phyloP scores from a whole-genome alignment of 1,140 invertebrate species.

The Ridgeia piscesae region DNA sequence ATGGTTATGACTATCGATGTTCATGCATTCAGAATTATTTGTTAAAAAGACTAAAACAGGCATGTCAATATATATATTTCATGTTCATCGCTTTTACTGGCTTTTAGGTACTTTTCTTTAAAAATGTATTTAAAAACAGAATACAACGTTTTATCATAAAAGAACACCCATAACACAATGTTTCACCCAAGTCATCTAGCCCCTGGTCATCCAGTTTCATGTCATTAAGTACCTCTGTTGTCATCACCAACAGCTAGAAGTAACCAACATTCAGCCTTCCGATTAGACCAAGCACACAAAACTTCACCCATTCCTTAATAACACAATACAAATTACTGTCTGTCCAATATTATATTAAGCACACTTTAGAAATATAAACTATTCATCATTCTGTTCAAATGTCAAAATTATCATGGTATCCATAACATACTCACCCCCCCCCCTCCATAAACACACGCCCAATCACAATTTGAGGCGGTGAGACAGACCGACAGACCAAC shows the following conservation, averaged over 20 bases:
- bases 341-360: too few species aligned
- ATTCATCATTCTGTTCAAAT: background rate
- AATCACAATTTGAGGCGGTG: background rate
- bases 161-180: background rate
- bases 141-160: background rate
- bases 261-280: background rate
- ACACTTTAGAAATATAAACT: too few species aligned
- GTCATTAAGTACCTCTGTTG: background rate
- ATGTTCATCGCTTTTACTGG: background rate
- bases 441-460: background rate
- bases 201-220: background rate
- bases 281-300: background rate
- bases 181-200: background rate
- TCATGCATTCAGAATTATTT: too few species aligned
- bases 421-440: background rate
- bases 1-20: too few species aligned
- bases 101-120: background rate
- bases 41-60: too few species aligned
- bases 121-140: background rate
- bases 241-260: background rate
- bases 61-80: background rate
- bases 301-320: background rate
- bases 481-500: background rate
- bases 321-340: too few species aligned
- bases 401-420: background rate